A percentile compares a stretch with the other conserved stretches of the same genome.
phyloP scores from a whole-genome alignment of 2,113 vertebrate genomes.

The Macroglossus sobrinus region DNA sequence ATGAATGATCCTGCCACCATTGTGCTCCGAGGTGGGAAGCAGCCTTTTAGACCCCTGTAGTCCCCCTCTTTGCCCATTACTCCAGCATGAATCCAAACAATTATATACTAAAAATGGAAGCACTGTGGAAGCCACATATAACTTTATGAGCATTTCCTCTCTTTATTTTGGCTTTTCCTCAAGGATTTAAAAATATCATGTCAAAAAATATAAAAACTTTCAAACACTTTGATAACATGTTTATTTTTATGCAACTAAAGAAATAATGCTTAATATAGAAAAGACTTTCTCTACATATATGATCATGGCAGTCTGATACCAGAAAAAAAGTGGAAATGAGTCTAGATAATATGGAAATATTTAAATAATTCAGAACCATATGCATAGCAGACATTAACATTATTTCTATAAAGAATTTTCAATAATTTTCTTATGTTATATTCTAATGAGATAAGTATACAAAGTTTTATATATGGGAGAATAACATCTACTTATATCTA shows the following conservation, averaged over 20 bases:
- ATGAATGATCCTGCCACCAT: background rate
- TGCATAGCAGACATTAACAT: background rate
- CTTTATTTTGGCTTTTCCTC: background rate
- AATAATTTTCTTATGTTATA: background rate
- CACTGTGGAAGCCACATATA: background rate
- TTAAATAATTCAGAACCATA: background rate
- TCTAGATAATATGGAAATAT: background rate
- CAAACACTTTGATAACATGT: background rate
- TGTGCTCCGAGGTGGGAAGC: background rate
- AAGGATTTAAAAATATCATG: conserved; percentile 2
- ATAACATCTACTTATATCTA: background rate
- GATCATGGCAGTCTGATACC: background rate
- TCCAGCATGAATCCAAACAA: background rate
- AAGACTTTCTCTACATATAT: background rate
- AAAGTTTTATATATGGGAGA: background rate
- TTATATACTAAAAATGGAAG: background rate
- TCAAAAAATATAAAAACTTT: background rate
- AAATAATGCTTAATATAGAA: background rate
- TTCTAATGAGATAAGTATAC: background rate
- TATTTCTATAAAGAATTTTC: background rate
- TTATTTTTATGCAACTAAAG: background rate
- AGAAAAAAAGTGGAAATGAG: background rate
- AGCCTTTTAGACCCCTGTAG: background rate
- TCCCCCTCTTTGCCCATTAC: background rate
- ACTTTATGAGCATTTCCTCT: background rate